A percentile compares a stretch with the other conserved stretches of the same genome.
These are phyloP conservation scores for Stichopus chloronotus DNA, from an alignment of 35 echinoderm and acorn worm species.

Conservation along the genomic window DNA sequence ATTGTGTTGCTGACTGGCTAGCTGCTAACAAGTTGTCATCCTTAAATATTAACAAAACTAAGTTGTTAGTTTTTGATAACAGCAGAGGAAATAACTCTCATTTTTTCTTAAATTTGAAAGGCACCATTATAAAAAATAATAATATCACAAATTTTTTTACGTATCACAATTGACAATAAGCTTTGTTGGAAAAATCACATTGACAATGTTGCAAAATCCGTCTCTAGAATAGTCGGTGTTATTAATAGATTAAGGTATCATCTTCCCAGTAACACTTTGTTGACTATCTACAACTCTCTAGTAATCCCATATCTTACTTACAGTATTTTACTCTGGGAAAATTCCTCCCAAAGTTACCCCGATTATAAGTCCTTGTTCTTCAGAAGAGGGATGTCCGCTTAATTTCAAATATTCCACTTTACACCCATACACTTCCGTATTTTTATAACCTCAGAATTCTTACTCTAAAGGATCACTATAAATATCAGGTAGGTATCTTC, in stretches of 20 bases:
- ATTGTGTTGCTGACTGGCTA: background rate
- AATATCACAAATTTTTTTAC: background rate
- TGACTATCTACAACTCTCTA: background rate
- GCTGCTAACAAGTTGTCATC: slow-evolving; percentile 11
- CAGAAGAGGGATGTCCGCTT: background rate
- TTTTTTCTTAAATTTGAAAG: background rate
- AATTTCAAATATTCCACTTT: background rate
- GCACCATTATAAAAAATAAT: background rate
- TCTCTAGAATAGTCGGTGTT: slow-evolving; percentile 12
- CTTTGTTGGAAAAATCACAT: slow-evolving; percentile 28
- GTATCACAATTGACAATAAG: background rate
- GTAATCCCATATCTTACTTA: background rate
- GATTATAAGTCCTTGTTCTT: background rate
- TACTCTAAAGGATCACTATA: background rate
- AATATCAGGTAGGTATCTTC: background rate
- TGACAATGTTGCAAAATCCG: background rate
- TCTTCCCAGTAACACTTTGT: slow-evolving; percentile 1
- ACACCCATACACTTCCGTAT: background rate
- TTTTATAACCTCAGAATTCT: background rate
- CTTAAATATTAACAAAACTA: slow-evolving; percentile 17
- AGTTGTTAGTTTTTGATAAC: slow-evolving; percentile 18
- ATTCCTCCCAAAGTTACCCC: slow-evolving; percentile 15
- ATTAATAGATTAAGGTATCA: slow-evolving; percentile 9
- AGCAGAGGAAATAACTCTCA: background rate
- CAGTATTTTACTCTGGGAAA: background rate